These are phyloP conservation scores for Nasonia giraulti DNA, from an alignment of 1,140 invertebrate species.

Conservation along the genomic window DNA sequence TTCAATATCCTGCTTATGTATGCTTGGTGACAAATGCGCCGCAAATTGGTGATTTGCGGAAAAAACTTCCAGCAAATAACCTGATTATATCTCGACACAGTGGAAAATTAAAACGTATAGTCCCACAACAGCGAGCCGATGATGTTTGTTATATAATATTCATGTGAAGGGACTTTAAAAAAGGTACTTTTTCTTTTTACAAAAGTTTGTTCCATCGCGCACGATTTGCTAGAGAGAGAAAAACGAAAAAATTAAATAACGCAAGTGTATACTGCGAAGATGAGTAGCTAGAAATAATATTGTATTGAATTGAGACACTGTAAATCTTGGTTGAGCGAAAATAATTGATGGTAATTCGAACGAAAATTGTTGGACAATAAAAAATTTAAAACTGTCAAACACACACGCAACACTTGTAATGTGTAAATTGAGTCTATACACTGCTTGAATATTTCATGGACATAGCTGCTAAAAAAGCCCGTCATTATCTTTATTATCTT, in stretches of 20 bases:
- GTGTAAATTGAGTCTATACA: constrained; percentile 36
- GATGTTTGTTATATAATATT: no score
- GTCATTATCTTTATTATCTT: constrained; percentile 44
- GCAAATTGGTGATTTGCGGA: constrained; percentile 51
- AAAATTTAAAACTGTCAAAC: constrained; percentile 27
- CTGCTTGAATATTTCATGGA: constrained; percentile 42
- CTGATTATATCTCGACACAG: constrained; percentile 1
- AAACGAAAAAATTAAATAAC: no score
- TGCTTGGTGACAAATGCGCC: constrained; percentile 57
- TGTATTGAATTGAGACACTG: not conserved
- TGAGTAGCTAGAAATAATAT: not conserved
- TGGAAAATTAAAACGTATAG: no score
- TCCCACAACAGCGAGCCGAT: no score
- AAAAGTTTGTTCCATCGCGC: no score
- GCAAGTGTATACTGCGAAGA: no score
- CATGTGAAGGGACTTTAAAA: no score
- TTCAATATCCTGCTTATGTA: constrained; percentile 63
- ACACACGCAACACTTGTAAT: constrained; percentile 27
- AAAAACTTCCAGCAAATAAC: not conserved
- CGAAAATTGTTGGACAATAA: not conserved
- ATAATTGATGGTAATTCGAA: not conserved
- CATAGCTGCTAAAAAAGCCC: constrained; percentile 19
- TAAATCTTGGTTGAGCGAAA: not conserved
- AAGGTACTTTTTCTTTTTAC: no score
- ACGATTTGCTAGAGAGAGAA: no score